Evolutionary conservation across 2,113 vertebrate genomes (phyloP).

Genomic region (Cyprinodon tularosa): DNA sequence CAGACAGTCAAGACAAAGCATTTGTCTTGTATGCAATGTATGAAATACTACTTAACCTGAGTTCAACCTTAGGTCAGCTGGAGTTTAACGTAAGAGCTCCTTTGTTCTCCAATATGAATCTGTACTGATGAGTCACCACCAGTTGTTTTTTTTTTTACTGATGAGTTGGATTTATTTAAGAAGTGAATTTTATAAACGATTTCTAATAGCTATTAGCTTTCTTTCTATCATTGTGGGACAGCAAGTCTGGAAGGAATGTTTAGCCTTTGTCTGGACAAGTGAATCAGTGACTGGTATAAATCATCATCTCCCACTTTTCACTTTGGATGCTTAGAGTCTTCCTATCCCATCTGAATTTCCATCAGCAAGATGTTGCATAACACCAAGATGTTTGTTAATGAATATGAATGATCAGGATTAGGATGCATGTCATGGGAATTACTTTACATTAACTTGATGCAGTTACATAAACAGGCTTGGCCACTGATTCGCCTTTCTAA

Average conservation of each 20-base stretch:
- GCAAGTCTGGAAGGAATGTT: constrained; percentile 18
- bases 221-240: constrained; percentile 5
- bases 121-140: constrained; percentile 24
- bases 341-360: constrained; percentile 1
- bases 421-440: constrained; percentile 8
- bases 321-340: not conserved
- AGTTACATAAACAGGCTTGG: constrained; percentile 25
- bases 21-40: too few species aligned
- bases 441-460: constrained; percentile 26
- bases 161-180: not conserved
- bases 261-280: constrained; percentile 18
- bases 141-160: not conserved
- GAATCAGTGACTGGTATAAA: constrained; percentile 12
- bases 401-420: constrained; percentile 6
- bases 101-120: not conserved
- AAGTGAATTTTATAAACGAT: constrained; percentile 1
- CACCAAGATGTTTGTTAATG: not conserved
- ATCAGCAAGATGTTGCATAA: not conserved
- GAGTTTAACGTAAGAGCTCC: not conserved
- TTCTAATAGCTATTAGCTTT: constrained; percentile 1
- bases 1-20: too few species aligned
- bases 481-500: constrained; percentile 14
- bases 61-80: too few species aligned
- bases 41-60: too few species aligned
- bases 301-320: not conserved